These are phyloP conservation scores for Ruditapes philippinarum DNA, from an alignment of 1,140 invertebrate species.

Conservation along the genomic window DNA sequence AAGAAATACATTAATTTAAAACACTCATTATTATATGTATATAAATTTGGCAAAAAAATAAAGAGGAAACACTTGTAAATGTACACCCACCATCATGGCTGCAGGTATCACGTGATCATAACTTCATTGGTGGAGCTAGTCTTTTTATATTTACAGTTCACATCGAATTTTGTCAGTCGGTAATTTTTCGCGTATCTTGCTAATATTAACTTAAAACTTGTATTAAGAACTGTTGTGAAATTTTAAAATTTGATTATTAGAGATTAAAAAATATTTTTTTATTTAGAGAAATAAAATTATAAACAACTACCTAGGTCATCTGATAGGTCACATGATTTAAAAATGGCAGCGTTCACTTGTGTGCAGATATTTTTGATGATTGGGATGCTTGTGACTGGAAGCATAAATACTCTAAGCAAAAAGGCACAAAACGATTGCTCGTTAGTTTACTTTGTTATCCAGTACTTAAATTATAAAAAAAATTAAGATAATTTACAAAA, in stretches of 20 bases:
- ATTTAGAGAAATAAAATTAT: no score
- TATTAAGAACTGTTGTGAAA: no score
- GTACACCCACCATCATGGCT: constrained; percentile 87
- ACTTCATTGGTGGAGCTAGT: background rate
- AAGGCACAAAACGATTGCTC: constrained; percentile 84
- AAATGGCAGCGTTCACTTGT: constrained; percentile 83
- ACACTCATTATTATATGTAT: no score
- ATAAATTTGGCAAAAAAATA: constrained; percentile 46
- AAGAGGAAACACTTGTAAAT: constrained; percentile 53
- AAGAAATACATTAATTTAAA: no score
- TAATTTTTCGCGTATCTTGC: background rate
- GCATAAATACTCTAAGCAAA: constrained; percentile 84
- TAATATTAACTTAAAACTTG: no score
- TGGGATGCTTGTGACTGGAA: constrained; percentile 84
- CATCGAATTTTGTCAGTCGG: background rate
- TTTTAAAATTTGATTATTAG: no score
- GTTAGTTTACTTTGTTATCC: no score
- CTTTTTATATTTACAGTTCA: background rate
- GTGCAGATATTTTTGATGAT: constrained; percentile 82
- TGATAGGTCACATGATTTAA: constrained; percentile 69
- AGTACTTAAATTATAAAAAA: no score
- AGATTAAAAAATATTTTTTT: no score
- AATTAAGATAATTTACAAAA: no score
- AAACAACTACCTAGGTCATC: background rate
- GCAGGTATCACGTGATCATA: constrained; percentile 85